phyloP scores from a whole-genome alignment of 2,888 invertebrate species.

The Trachelus tabidus region DNA sequence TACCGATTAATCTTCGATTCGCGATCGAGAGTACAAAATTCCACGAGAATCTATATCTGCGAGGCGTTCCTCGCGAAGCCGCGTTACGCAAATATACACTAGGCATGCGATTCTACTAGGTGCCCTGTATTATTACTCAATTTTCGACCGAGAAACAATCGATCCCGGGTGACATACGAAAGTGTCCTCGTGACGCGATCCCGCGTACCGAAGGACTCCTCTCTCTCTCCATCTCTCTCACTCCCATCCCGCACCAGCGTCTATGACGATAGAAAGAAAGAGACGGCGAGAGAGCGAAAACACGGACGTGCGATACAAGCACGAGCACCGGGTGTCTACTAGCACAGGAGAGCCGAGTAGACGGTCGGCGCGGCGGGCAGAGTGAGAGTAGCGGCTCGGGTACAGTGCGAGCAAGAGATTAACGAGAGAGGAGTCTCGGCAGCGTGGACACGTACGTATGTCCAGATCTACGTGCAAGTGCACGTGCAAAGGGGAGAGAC shows the following conservation, averaged over 20 bases:
- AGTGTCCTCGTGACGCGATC: neutral
- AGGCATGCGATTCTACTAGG: neutral
- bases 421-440: neutral
- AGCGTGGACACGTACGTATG: conserved; percentile 21
- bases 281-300: neutral
- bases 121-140: neutral
- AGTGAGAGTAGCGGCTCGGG: neutral
- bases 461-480: conserved; percentile 29
- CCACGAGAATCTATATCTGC: neutral
- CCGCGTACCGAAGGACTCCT: neutral
- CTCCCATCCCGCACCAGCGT: neutral
- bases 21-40: neutral
- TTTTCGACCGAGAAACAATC: neutral
- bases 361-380: neutral
- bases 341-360: neutral
- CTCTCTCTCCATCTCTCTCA: conserved; percentile 4
- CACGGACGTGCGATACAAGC: neutral
- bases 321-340: neutral
- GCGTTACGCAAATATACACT: neutral
- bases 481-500: neutral
- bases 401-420: neutral
- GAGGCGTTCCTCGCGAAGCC: neutral
- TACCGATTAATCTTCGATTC: neutral
- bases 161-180: neutral
- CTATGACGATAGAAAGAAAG: neutral